Conservation (phyloP, 2,113 vertebrate genomes). For the Nothoprocta perdicaria region DNA sequence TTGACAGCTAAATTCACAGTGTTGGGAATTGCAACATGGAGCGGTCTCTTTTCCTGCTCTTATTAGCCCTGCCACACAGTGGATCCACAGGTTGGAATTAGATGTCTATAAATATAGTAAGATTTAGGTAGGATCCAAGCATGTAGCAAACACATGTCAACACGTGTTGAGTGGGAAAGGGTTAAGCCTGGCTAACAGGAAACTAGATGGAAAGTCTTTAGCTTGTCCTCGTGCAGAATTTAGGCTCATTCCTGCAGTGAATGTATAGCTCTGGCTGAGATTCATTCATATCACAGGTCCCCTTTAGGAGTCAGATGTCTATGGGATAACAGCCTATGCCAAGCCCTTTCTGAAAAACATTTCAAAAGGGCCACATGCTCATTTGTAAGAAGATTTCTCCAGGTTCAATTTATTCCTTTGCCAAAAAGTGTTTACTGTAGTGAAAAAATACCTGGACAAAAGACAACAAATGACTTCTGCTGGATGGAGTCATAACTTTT, state of each 20-base stretch:
- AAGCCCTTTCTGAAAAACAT: not conserved
- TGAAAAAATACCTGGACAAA: not conserved
- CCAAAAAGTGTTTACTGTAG: not conserved
- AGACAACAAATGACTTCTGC: not conserved
- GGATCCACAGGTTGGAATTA: not conserved
- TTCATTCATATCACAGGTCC: not conserved
- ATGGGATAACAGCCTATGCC: rapidly evolving
- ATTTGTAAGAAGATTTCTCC: not conserved
- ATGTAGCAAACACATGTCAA: not conserved
- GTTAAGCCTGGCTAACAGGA: not conserved
- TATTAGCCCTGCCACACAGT: not conserved
- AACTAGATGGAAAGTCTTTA: not conserved
- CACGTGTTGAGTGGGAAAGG: not conserved
- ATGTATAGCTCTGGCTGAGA: not conserved
- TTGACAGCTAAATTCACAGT: constrained; percentile 14
- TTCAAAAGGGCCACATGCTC: rapidly evolving
- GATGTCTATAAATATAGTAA: not conserved
- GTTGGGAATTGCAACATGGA: not conserved
- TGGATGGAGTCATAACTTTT: not conserved
- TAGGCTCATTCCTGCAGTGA: rapidly evolving
- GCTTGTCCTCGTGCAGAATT: not conserved
- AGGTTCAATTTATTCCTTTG: not conserved
- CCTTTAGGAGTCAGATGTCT: not conserved
- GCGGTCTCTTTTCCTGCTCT: not conserved
- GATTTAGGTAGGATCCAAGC: not conserved